phyloP scores from a whole-genome alignment of 2,888 invertebrate species.

The Drosophila imparisetae region DNA sequence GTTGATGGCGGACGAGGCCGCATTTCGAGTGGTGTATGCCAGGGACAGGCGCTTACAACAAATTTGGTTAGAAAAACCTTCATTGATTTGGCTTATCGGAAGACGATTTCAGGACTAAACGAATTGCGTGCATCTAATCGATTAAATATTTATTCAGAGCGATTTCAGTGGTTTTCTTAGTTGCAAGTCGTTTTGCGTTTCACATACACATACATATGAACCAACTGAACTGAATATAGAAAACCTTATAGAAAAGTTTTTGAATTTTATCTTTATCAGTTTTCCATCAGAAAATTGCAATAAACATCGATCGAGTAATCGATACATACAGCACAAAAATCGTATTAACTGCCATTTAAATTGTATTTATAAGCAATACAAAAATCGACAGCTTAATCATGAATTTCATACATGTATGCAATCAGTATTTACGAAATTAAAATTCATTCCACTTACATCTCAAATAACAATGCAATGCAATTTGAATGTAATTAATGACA shows the following conservation, averaged over 20 bases:
- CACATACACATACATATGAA: neutral
- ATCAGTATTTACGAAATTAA: constrained; percentile 22
- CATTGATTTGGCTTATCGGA: constrained; percentile 56
- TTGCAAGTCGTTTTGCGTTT: neutral
- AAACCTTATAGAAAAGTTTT: neutral
- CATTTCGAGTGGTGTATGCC: constrained; percentile 54
- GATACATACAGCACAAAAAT: constrained; percentile 7
- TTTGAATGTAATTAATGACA: constrained; percentile 23
- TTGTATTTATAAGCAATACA: constrained; percentile 17
- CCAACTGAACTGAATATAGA: neutral
- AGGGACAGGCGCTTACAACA: constrained; percentile 33
- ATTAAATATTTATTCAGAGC: constrained; percentile 35
- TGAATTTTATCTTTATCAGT: neutral
- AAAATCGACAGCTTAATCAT: constrained; percentile 29
- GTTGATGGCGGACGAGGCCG: constrained; percentile 52
- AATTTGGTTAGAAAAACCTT: constrained; percentile 52
- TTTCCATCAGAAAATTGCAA: neutral
- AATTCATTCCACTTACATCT: neutral
- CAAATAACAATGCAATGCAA: neutral
- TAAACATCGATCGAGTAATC: neutral
- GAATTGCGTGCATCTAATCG: constrained; percentile 33
- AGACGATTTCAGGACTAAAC: neutral
- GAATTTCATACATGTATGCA: constrained; percentile 21
- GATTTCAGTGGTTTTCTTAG: constrained; percentile 15
- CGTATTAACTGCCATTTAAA: constrained; percentile 2